Percentiles rank a stretch among this genome's conserved stretches.
phyloP scores from a whole-genome alignment of 2,113 vertebrate species.

The Platysteira castanea region DNA sequence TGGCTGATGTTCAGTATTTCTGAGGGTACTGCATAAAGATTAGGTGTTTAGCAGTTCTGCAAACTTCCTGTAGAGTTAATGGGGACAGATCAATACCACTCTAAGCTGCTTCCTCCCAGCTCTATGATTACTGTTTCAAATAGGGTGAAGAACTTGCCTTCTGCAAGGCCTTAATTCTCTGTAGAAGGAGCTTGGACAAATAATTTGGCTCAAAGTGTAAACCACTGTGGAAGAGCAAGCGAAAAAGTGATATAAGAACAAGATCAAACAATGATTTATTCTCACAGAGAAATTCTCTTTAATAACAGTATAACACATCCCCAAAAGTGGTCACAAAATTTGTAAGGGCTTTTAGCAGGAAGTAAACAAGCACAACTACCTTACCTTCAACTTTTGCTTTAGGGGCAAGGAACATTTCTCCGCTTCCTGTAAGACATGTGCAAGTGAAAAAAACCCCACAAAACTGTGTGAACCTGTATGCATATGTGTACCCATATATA shows the following conservation, averaged over 20 bases:
- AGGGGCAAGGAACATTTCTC: background rate
- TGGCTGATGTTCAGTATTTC: background rate
- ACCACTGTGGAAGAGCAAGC: background rate
- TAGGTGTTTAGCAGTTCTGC: background rate
- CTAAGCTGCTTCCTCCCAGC: background rate
- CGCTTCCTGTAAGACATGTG: background rate
- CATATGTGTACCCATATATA: fast-evolving
- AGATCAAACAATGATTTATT: background rate
- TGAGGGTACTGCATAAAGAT: background rate
- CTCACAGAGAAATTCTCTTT: background rate
- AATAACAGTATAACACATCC: background rate
- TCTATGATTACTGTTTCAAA: background rate
- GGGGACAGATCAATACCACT: background rate
- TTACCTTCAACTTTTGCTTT: background rate
- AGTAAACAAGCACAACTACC: fast-evolving
- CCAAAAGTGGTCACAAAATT: background rate
- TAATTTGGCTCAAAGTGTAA: background rate
- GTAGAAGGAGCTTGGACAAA: background rate
- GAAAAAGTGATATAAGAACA: background rate
- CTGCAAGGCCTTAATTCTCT: background rate
- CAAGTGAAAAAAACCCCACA: background rate
- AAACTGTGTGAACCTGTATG: background rate
- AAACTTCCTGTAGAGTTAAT: background rate
- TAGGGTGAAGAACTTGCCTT: background rate
- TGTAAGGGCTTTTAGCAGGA: background rate